These are phyloP conservation scores for Brachyhypopomus occidentalis DNA, from an alignment of 2,113 vertebrate genomes.

Conservation along the genomic window DNA sequence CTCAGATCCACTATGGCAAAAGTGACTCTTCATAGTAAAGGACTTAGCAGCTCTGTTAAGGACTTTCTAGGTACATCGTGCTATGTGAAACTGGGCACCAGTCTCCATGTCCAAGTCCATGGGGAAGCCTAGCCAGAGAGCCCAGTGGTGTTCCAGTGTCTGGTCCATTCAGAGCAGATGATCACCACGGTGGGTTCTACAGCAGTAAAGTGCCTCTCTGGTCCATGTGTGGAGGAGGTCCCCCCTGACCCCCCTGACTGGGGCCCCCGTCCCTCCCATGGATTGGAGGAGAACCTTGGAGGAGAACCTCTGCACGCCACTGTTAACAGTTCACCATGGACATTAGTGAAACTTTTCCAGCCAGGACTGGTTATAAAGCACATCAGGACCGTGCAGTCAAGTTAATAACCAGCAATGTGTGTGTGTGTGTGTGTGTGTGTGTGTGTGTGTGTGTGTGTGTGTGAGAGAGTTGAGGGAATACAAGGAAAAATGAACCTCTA, in stretches of 20 bases:
- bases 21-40: no score
- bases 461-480: not conserved
- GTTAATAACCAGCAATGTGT: conserved; percentile 5
- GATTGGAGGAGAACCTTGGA: not conserved
- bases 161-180: not conserved
- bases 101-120: no score
- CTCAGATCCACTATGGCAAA: no score
- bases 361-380: not conserved
- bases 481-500: not conserved
- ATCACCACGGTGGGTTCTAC: not conserved
- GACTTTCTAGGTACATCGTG: no score
- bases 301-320: not conserved
- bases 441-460: conserved; percentile 7
- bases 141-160: not conserved
- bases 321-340: not conserved
- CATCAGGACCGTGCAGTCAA: no score
- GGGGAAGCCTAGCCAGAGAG: no score
- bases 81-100: no score
- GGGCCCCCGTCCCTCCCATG: not conserved
- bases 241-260: no score
- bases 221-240: not conserved
- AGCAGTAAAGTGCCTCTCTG: not conserved
- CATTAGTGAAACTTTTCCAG: not conserved
- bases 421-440: not conserved
- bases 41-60: no score